phyloP scores from a whole-genome alignment of 2,888 invertebrate genomes.

The Pherbina coryleti region DNA sequence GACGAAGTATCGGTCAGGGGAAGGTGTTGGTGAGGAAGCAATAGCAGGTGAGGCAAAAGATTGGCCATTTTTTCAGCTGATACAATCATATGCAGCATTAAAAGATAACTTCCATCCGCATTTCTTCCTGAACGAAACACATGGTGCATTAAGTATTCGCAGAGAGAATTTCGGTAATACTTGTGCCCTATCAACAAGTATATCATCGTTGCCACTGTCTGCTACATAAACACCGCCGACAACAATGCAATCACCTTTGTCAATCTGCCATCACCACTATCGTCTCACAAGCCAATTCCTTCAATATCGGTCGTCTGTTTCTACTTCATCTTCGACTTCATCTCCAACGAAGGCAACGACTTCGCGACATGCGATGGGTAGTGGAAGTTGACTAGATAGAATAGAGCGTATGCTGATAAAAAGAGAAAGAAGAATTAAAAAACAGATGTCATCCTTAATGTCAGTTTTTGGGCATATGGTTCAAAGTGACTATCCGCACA shows the following conservation, averaged over 20 bases:
- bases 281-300: no score
- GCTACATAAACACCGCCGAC: neutral
- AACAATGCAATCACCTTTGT: neutral
- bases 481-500: neutral
- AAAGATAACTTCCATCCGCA: neutral
- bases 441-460: neutral
- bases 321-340: no score
- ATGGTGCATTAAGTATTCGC: neutral
- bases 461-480: neutral
- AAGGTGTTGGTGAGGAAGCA: neutral
- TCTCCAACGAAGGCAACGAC: no score
- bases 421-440: neutral
- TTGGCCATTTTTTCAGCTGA: neutral
- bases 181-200: neutral
- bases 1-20: neutral
- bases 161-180: no score
- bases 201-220: neutral
- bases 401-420: neutral
- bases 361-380: no score
- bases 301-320: no score
- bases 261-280: neutral
- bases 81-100: neutral
- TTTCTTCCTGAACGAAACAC: neutral
- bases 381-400: no score
- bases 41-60: neutral